These are phyloP conservation scores for Catharus bicknelli DNA, from an alignment of 2,113 vertebrate genomes.

Conservation along the genomic window DNA sequence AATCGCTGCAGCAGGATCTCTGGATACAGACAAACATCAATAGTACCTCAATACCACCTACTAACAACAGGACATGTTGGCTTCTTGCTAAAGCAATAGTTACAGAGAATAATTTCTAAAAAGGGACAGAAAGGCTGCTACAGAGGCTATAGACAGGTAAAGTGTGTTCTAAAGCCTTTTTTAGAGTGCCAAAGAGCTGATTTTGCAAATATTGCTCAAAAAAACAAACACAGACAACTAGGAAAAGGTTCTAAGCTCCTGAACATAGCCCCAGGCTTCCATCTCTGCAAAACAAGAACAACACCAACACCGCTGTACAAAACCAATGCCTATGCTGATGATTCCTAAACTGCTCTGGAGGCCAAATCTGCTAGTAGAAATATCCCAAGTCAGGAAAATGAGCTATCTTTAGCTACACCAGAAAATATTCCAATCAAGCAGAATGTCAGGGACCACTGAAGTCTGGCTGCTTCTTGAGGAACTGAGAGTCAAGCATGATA, in stretches of 20 bases:
- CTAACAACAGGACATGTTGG: neutral
- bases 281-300: neutral
- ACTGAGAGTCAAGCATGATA: neutral
- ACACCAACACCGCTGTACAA: neutral
- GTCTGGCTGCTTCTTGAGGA: neutral
- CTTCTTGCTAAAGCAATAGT: neutral
- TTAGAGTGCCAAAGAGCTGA: neutral
- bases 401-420: neutral
- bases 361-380: neutral
- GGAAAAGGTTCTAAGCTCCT: neutral
- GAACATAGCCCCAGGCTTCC: neutral
- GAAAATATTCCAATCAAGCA: neutral
- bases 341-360: neutral
- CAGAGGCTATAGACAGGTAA: neutral
- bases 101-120: neutral
- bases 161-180: neutral
- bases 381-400: neutral
- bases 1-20: neutral
- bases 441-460: neutral
- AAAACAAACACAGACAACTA: neutral
- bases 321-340: neutral
- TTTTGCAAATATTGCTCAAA: neutral
- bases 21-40: neutral
- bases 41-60: neutral
- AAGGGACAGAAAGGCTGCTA: neutral